Evolutionary conservation across 2,888 invertebrate species (phyloP).

Genomic region (Iphiclides podalirius): DNA sequence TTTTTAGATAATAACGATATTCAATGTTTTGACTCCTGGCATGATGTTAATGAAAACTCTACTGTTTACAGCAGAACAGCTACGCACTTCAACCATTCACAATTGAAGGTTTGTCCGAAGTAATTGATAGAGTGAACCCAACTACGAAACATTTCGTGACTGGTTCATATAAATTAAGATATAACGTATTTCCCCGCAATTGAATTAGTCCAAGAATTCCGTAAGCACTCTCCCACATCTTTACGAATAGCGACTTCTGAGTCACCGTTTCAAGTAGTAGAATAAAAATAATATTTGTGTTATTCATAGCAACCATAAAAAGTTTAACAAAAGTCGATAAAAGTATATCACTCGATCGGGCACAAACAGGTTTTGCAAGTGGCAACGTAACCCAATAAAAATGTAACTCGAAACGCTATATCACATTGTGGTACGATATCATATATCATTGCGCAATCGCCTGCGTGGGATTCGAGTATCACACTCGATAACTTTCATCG

Average conservation of each 20-base stretch:
- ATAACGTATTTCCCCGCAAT: slow-evolving; percentile 12
- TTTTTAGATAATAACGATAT: slow-evolving; percentile 18
- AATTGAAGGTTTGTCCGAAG: slow-evolving; percentile 43
- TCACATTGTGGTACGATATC: slow-evolving; percentile 4
- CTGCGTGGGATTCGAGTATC: slow-evolving; percentile 5
- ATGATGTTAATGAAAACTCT: too few relatives aligned
- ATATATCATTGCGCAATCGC: slow-evolving; percentile 6
- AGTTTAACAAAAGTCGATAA: neutral
- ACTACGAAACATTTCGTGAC: slow-evolving; percentile 13
- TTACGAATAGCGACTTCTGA: too few relatives aligned
- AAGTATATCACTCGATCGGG: neutral
- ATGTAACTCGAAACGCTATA: slow-evolving; percentile 8
- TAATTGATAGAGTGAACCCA: slow-evolving; percentile 29
- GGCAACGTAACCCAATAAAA: slow-evolving; percentile 6
- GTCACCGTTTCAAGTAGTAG: neutral
- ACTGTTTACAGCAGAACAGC: slow-evolving; percentile 15
- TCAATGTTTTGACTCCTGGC: slow-evolving; percentile 2
- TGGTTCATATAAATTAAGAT: slow-evolving; percentile 10
- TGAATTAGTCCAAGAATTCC: neutral
- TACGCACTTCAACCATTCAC: slow-evolving; percentile 36
- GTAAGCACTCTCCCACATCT: slow-evolving; percentile 3
- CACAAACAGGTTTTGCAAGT: neutral
- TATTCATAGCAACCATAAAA: neutral
- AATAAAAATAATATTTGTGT: neutral
- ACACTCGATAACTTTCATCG: neutral